phyloP scores from a whole-genome alignment of 2,888 invertebrate species.

The Chromoteleia sp. region DNA sequence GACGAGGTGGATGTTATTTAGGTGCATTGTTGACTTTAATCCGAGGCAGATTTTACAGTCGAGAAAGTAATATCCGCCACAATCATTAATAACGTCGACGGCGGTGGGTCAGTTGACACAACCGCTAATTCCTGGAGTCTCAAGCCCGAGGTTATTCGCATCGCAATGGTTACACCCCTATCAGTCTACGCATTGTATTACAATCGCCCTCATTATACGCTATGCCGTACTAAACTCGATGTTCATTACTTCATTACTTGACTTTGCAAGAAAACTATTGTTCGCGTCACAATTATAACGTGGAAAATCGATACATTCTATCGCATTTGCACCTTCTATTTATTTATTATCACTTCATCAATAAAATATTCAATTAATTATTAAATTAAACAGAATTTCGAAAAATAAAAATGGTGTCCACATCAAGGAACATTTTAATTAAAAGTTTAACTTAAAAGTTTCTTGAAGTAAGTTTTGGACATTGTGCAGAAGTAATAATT shows the following conservation, averaged over 20 bases:
- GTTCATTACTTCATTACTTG: slow-evolving; percentile 41
- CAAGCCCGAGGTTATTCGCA: slow-evolving; percentile 46
- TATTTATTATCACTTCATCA: neutral
- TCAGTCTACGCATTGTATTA: slow-evolving; percentile 36
- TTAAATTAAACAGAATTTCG: too few species aligned
- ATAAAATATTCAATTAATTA: too few species aligned
- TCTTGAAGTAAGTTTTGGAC: too few species aligned
- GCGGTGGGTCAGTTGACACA: slow-evolving; percentile 49
- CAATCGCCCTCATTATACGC: slow-evolving; percentile 37
- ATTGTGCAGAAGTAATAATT: too few species aligned
- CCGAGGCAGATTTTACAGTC: slow-evolving; percentile 24
- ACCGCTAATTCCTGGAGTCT: slow-evolving; percentile 51
- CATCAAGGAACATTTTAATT: too few species aligned
- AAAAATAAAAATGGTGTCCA: too few species aligned
- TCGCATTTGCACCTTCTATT: neutral
- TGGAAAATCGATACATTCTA: slow-evolving; percentile 1
- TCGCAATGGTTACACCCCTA: slow-evolving; percentile 46
- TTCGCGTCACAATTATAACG: slow-evolving; percentile 10
- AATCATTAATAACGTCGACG: slow-evolving; percentile 48
- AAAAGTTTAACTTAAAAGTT: too few species aligned
- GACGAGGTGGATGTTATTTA: neutral
- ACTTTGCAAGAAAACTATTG: slow-evolving; percentile 14
- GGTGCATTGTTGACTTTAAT: slow-evolving; percentile 15
- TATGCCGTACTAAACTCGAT: slow-evolving; percentile 13
- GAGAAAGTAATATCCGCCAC: slow-evolving; percentile 43